These are phyloP conservation scores for Ophonus ardosiacus DNA, from an alignment of 2,888 invertebrate species.

Conservation along the genomic window DNA sequence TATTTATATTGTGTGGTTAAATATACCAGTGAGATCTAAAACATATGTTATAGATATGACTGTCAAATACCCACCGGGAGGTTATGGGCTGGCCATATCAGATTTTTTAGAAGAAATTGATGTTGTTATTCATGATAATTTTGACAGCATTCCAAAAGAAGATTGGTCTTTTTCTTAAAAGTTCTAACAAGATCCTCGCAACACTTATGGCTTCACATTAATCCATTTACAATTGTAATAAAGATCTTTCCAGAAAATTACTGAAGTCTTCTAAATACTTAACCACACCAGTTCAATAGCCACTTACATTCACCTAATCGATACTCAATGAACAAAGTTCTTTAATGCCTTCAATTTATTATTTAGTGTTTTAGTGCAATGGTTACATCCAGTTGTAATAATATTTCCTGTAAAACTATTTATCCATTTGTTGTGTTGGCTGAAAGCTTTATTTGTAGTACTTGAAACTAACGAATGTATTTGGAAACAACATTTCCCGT, in stretches of 20 bases:
- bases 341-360: too few species aligned
- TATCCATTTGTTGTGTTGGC: not conserved
- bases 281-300: conserved; percentile 2
- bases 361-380: too few species aligned
- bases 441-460: conserved; percentile 26
- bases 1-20: too few species aligned
- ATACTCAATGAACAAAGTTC: not conserved
- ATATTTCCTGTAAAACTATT: not conserved
- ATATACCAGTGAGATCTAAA: too few species aligned
- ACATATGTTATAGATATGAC: too few species aligned
- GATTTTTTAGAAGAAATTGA: too few species aligned
- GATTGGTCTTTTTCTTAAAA: not conserved
- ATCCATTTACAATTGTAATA: conserved; percentile 13
- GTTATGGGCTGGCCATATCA: too few species aligned
- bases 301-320: not conserved
- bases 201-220: conserved; percentile 18
- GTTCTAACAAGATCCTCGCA: too few species aligned
- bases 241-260: conserved; percentile 10
- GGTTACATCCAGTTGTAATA: not conserved
- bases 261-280: conserved; percentile 31
- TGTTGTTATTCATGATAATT: not conserved
- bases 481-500: conserved; percentile 42
- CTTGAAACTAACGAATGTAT: conserved; percentile 38
- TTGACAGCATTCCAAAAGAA: not conserved
- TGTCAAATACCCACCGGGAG: too few species aligned